phyloP scores from a whole-genome alignment of 2,888 invertebrate genomes.

The Cloeon dipterum region DNA sequence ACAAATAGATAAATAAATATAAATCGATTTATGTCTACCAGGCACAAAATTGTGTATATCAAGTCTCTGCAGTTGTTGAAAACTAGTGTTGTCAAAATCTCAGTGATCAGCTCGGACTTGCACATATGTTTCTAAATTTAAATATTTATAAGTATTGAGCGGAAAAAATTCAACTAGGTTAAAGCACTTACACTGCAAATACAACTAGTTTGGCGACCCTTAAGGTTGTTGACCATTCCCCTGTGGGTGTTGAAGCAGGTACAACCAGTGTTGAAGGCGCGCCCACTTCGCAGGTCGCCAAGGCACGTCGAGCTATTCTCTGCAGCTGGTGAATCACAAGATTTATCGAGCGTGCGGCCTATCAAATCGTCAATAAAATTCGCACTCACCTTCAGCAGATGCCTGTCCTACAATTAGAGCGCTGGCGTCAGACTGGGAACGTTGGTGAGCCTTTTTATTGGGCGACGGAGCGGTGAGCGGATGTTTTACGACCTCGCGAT shows the following conservation, averaged over 20 bases:
- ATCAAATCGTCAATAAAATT: no score
- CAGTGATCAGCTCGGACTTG: not conserved
- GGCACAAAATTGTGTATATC: no score
- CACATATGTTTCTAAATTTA: not conserved
- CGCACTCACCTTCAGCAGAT: conserved; percentile 25
- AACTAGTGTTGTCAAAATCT: conserved; percentile 2
- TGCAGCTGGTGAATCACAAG: not conserved
- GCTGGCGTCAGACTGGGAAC: conserved; percentile 38
- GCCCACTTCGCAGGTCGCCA: conserved; percentile 80
- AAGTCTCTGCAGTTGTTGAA: no score
- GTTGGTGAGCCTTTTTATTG: conserved; percentile 55
- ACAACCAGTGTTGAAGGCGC: conserved; percentile 94
- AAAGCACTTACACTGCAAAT: conserved; percentile 37
- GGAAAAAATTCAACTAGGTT: conserved; percentile 1
- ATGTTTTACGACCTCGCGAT: no score
- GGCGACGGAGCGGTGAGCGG: conserved; percentile 17
- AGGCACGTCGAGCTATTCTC: conserved; percentile 24
- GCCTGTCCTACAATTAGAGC: conserved; percentile 37
- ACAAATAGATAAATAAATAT: conserved; percentile 1
- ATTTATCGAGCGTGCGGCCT: no score
- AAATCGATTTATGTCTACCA: no score
- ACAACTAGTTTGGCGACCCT: conserved; percentile 54
- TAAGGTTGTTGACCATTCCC: conserved; percentile 51
- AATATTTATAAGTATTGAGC: not conserved
- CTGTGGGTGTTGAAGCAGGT: conserved; percentile 70